Base-by-base conservation (phyloP, 1,140 invertebrate species). In the Drosophila sulfurigaster region DNA sequence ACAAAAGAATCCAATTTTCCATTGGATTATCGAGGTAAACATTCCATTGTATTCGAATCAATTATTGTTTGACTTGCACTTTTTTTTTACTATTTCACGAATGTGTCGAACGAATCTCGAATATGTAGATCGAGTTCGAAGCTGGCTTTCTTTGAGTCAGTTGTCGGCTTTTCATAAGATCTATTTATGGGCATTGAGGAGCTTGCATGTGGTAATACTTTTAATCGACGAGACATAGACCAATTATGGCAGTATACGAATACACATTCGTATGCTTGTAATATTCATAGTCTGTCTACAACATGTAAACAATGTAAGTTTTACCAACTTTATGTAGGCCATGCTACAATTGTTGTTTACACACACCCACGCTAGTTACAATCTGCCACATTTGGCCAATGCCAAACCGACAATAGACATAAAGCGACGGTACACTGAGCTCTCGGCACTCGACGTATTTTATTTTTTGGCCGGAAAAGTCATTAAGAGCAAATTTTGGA, bases 311-410 rank as follows among this genome's bases (percentile, higher is more conserved):
- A 56, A 62, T 68, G 49, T 48, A 59, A 28, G n/a, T 35, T 20
- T 58, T 51, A 43, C 13, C 15, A 25, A 56, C 20, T 38, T 6
- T 13, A 74, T 74, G 57, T 69, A 30, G 71, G 65, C 13, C 51
- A 69, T 46, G 41, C 65, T 56, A 62, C 49, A 74, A 60, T 60
- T 68, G 48, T 54, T 59, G 49, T 69, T 49, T 51, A 48, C 56
- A 54, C 56, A 54, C 71, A 62, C 71, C 71, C 71, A 74, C 71
- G 71, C 58, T 41, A 7, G 20, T 38, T 45, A 35, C 56, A 38
- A 52, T 62, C 56, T 60, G 71, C 57, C 51, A 74, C 41, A 74
- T 74, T 74, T 74, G 65, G 65, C 56, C 71, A 74, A 74, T 74
- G 71, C 71, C 71, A 69, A 59, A 48, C 46, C 20, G 32, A 11